Base-by-base conservation (phyloP, 2,113 vertebrate species). In the Chlamydotis undulata region DNA sequence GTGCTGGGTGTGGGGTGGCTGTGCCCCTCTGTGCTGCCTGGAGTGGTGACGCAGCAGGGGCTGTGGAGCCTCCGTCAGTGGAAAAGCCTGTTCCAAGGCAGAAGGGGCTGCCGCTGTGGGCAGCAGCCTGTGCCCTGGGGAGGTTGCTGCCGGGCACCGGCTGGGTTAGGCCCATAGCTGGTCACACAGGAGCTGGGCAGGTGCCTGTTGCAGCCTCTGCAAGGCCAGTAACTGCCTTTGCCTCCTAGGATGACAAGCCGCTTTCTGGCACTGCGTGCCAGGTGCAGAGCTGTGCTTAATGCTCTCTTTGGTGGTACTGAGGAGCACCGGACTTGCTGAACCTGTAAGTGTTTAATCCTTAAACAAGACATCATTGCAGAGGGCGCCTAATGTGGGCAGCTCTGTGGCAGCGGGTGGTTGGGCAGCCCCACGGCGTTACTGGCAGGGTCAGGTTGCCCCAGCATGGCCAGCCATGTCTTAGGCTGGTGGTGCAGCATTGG, bases 31-130 rank as follows among this genome's bases (percentile, higher is more conserved):
- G 24, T 7, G 59, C 12, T 19, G 1, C 41, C 10, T 28, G 50
- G 5, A 15, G 11, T 6, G 25, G 8, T 4, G 41, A 4, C 2
- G 0, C 9, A 1, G 15, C 17, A 12, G 9, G 11, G 57, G 31
- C 37, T 0, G 1, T 3, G 37, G 25, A 29, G 53, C 3, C 43
- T 21, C 41, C 55, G 24, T 23, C 0, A 0, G n/a, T 22, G 22
- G 76, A 19, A 24, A 35, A 33, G 22, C 18, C 39, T 29, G 9
- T 45, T 8, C 31, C 0, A 4, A 2, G 11, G 5, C 22, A 0
- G 24, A 26, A 55, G 37, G 33, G 29, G 29, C 31, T 33, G 29
- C 41, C 2, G 6, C 28, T 52, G 21, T 14, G 45, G 1, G 7
- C 19, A 29, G 22, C 53, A 70, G 63, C 21, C 47, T 2, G 6